Percentiles rank a stretch among this genome's conserved stretches.
These are phyloP conservation scores for Macaria liturata DNA, from an alignment of 2,888 invertebrate genomes.

Conservation along the genomic window DNA sequence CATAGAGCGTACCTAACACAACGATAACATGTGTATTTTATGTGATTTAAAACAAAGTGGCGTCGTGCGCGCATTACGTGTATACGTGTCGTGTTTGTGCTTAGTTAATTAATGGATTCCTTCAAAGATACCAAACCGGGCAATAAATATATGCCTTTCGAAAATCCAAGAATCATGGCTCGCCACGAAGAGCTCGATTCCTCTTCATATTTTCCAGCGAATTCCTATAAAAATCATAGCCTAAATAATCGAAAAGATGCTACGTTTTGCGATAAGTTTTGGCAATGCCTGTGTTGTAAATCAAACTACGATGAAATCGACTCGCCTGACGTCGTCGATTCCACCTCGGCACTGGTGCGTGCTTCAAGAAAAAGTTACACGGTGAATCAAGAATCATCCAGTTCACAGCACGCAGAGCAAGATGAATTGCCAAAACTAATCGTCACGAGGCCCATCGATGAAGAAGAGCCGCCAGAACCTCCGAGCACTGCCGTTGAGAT, in stretches of 20 bases:
- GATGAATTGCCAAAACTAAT: constrained; percentile 41
- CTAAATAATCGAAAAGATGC: constrained; percentile 39
- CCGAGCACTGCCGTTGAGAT: constrained; percentile 27
- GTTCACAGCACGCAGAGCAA: constrained; percentile 23
- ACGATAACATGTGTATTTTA: constrained; percentile 69
- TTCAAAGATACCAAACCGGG: constrained; percentile 48
- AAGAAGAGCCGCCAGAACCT: constrained; percentile 35
- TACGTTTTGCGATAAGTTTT: constrained; percentile 48
- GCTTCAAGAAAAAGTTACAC: constrained; percentile 62
- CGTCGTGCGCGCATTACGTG: constrained; percentile 41
- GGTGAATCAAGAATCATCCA: constrained; percentile 45
- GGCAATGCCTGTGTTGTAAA: constrained; percentile 54
- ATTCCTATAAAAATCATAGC: constrained; percentile 54
- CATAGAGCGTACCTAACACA: constrained; percentile 52
- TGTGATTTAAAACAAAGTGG: constrained; percentile 53
- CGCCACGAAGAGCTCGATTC: constrained; percentile 37
- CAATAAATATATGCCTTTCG: constrained; percentile 57
- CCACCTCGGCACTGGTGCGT: constrained; percentile 58
- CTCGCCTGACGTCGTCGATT: constrained; percentile 51
- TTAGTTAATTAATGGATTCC: constrained; percentile 50
- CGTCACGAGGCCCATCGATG: constrained; percentile 42
- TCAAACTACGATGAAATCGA: constrained; percentile 45
- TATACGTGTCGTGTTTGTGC: constrained; percentile 48
- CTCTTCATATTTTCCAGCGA: constrained; percentile 53
- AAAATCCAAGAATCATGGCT: constrained; percentile 42